phyloP scores from a whole-genome alignment of 1,140 invertebrate genomes.

The Drosophila erecta region DNA sequence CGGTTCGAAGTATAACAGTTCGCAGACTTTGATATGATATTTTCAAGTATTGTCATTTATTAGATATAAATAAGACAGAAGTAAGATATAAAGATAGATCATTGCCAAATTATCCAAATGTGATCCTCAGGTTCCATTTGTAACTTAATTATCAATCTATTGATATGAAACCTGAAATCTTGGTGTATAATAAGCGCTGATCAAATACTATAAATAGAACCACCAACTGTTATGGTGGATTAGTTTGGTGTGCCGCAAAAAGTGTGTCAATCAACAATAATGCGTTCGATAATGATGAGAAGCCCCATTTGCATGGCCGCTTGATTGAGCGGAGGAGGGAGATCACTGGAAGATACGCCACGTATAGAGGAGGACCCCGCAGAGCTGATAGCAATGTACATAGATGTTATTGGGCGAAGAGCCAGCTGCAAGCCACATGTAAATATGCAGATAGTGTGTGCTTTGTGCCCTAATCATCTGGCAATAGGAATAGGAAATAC shows the following conservation, averaged over 20 bases:
- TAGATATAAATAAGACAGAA: too few species aligned
- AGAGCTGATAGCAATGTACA: constrained; percentile 22
- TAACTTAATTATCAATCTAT: too few species aligned
- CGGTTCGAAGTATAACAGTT: background rate
- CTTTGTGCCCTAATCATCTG: constrained; percentile 47
- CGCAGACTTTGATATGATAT: background rate
- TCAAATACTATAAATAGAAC: too few species aligned
- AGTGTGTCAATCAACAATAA: constrained; percentile 51
- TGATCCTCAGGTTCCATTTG: too few species aligned
- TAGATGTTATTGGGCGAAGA: too few species aligned
- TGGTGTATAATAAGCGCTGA: too few species aligned
- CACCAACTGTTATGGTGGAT: constrained; percentile 28
- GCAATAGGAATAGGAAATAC: constrained; percentile 43
- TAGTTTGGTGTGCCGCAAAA: constrained; percentile 42
- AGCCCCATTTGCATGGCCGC: constrained; percentile 43
- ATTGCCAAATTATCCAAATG: too few species aligned
- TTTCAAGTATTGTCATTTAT: background rate
- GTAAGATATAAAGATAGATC: too few species aligned
- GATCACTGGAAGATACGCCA: constrained; percentile 41
- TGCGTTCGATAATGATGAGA: constrained; percentile 28
- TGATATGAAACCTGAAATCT: too few species aligned
- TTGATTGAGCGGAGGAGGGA: constrained; percentile 30
- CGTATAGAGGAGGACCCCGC: constrained; percentile 43
- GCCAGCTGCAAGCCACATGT: background rate
- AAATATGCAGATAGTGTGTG: constrained; percentile 32